Conservation (phyloP, 1,140 invertebrate genomes). For the Danaus melanippus region DNA sequence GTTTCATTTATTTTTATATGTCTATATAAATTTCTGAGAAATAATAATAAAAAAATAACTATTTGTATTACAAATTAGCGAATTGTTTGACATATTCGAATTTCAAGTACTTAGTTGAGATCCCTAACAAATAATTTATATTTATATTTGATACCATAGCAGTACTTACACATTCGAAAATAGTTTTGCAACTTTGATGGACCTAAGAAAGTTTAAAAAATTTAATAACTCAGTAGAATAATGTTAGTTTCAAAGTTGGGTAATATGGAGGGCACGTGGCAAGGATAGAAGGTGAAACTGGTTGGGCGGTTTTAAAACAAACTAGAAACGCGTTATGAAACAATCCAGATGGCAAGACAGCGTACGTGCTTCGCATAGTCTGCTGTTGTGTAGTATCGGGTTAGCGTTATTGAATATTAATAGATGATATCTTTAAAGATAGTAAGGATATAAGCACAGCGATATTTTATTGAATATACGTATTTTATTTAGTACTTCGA, state of each 20-base stretch:
- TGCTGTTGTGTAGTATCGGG: constrained; percentile 5
- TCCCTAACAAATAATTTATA: too few relatives aligned
- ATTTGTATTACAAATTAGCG: too few relatives aligned
- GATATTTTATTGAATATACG: too few relatives aligned
- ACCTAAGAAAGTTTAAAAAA: constrained; percentile 15
- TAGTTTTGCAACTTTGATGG: constrained; percentile 7
- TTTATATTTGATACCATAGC: too few relatives aligned
- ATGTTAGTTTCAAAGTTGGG: constrained; percentile 16
- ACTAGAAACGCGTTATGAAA: constrained; percentile 47
- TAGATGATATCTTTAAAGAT: constrained; percentile 6
- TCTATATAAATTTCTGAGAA: too few relatives aligned
- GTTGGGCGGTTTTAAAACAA: constrained; percentile 41
- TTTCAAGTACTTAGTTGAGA: too few relatives aligned
- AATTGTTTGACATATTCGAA: too few relatives aligned
- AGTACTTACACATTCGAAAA: neutral
- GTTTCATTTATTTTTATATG: too few relatives aligned
- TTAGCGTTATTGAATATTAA: constrained; percentile 50
- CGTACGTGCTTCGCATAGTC: constrained; percentile 41
- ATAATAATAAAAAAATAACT: too few relatives aligned
- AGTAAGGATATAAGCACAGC: too few relatives aligned
- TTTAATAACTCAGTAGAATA: constrained; percentile 18
- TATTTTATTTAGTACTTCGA: too few relatives aligned
- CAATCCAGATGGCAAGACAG: constrained; percentile 59
- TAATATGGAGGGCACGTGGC: constrained; percentile 19
- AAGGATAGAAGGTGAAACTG: constrained; percentile 28